These are phyloP conservation scores for Mus pahari DNA, from an alignment of 2,113 vertebrate species.

Conservation along the genomic window DNA sequence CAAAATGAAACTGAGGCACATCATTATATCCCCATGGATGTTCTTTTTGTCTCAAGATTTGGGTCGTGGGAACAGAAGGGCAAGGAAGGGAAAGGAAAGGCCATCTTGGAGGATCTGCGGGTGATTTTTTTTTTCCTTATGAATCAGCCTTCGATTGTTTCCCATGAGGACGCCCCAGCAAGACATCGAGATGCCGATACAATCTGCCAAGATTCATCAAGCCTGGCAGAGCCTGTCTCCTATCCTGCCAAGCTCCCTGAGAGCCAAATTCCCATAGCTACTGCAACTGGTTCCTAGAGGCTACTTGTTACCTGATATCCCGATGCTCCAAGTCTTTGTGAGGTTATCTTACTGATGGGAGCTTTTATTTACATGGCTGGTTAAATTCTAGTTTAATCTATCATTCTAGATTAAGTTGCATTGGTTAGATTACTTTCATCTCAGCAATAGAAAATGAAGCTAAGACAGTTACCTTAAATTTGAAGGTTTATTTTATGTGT, in stretches of 20 bases:
- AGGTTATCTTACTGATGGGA: neutral
- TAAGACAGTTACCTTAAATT: neutral
- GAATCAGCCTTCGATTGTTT: neutral
- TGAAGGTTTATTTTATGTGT: neutral
- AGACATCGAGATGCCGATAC: neutral
- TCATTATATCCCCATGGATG: neutral
- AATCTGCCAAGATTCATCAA: conserved; percentile 4
- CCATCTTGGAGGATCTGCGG: neutral
- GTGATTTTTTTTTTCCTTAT: neutral
- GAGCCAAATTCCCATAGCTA: neutral
- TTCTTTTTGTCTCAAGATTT: neutral
- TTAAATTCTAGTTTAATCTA: neutral
- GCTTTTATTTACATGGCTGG: neutral
- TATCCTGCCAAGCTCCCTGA: neutral
- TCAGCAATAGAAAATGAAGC: neutral
- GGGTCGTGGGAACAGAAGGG: neutral
- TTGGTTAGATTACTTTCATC: neutral
- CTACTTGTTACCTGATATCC: neutral
- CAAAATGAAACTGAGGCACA: neutral
- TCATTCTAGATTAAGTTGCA: neutral
- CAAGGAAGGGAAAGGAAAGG: neutral
- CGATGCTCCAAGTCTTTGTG: neutral
- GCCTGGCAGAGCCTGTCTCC: neutral
- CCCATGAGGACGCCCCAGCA: neutral
- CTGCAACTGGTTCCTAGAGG: neutral